A percentile compares a stretch with the other conserved stretches of the same genome.
These are phyloP conservation scores for Pantherophis vulpinus DNA, from an alignment of 2,797 vertebrate species.

Conservation along the genomic window DNA sequence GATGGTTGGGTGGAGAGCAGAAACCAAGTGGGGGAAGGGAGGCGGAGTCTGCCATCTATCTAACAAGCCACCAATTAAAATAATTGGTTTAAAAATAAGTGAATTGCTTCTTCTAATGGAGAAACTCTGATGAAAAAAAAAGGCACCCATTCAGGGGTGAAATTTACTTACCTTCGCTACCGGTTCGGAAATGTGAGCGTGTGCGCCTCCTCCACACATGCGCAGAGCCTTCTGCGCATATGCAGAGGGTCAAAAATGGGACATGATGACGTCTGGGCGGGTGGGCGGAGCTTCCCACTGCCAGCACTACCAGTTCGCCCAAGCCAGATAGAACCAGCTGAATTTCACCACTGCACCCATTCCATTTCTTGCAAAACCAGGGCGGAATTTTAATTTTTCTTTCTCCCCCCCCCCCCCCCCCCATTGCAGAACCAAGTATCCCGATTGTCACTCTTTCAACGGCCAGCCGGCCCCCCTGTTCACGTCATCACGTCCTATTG, in stretches of 20 bases:
- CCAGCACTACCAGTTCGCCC: too few species aligned
- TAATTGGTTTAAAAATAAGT: not conserved
- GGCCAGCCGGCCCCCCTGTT: not conserved
- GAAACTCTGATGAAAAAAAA: not conserved
- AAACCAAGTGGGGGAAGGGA: not conserved
- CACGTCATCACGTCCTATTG: not conserved
- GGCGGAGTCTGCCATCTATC: not conserved
- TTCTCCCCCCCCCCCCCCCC: not conserved
- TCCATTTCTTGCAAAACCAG: too few species aligned
- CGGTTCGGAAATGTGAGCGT: too few species aligned
- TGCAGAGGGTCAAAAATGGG: too few species aligned
- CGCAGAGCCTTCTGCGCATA: too few species aligned
- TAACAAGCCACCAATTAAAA: not conserved
- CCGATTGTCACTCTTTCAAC: conserved; percentile 41
- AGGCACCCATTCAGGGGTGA: too few species aligned
- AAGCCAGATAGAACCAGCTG: too few species aligned
- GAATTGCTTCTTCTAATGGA: not conserved
- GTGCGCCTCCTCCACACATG: too few species aligned
- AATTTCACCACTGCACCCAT: too few species aligned
- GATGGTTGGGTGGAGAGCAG: not conserved
- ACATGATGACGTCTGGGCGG: too few species aligned
- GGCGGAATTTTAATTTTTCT: not conserved
- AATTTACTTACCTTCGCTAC: too few species aligned
- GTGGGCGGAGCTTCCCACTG: too few species aligned
- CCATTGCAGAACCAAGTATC: conserved; percentile 17